Conservation (phyloP, 2,888 invertebrate species). For the Tethea ocularis region DNA sequence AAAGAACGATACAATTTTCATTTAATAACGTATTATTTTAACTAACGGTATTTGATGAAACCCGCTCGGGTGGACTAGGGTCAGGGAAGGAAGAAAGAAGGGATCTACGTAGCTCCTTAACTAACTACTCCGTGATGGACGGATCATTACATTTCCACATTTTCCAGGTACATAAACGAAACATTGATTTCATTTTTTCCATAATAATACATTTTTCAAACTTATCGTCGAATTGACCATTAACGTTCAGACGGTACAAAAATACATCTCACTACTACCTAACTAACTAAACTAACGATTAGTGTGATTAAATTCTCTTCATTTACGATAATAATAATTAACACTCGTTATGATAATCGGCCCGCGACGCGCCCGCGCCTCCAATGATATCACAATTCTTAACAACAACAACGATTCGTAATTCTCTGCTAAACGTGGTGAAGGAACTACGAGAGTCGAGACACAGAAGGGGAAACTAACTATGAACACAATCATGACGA, state of each 20-base stretch:
- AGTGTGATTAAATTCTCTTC: constrained; percentile 47
- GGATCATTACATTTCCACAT: constrained; percentile 62
- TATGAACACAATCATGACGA: constrained; percentile 35
- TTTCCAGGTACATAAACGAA: constrained; percentile 70
- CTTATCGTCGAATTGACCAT: constrained; percentile 64
- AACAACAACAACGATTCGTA: constrained; percentile 58
- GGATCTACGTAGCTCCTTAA: constrained; percentile 66
- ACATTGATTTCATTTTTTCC: constrained; percentile 36
- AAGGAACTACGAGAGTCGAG: constrained; percentile 5
- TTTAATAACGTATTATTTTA: neutral
- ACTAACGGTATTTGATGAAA: neutral
- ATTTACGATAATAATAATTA: constrained; percentile 24
- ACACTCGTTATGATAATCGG: constrained; percentile 30
- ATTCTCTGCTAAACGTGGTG: constrained; percentile 25
- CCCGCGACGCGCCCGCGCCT: constrained; percentile 62
- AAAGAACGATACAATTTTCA: neutral
- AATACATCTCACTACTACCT: constrained; percentile 76
- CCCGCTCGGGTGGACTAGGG: constrained; percentile 17
- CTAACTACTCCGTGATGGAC: constrained; percentile 74
- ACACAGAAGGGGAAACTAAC: constrained; percentile 26
- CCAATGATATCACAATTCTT: constrained; percentile 64
- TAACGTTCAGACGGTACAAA: constrained; percentile 69
- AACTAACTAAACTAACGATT: constrained; percentile 71
- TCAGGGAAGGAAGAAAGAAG: constrained; percentile 25
- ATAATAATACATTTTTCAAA: constrained; percentile 20